Evolutionary conservation across 2,113 vertebrate genomes (phyloP), one percentile per base, ranked within the genome.

Genomic region (Cryptomyrus ogoouensis): DNA sequence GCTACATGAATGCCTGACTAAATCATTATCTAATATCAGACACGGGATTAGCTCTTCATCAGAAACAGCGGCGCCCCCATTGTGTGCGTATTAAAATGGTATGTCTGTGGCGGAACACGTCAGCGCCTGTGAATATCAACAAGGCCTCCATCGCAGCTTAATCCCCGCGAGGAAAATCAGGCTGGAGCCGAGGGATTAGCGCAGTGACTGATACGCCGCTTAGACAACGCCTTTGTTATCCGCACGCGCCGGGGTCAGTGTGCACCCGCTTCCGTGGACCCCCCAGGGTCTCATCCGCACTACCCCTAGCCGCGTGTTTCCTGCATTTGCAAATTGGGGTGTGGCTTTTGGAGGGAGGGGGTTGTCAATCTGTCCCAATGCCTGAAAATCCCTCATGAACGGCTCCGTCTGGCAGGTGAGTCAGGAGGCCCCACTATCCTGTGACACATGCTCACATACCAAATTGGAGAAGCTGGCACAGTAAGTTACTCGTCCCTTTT

Each of bases 21-120:
- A 87, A 87, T 88, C 56, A 44, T 62, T 88, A 66, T 62, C 56
- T 58, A 58, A 88, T 88, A 58, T 88, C 87, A 88, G 87, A 50
- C 47, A 74, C 6, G 42, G 39, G 88, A 47, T 88, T 87, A 53
- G 88, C 24, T 66, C 39, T 66, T 88, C 58, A 66, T 66, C 53
- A 44, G 39, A 70, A 52, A 58, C 31, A n/a, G 52, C 24, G 44
- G 58, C 10, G 9, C 44, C 10, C 39, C 35, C 66, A 24, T 89
- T 35, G n/a, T 62, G 27, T 66, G 39, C 12, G 15, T 70, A 47
- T 74, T 70, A 74, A 88, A 80, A 83, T 77, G 44, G 66, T 50
- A 21, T 80, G 44, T 27, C n/a, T 53, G 49, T 46, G 31, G 17
- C 1, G 8, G 70, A 42, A 44, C 49, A 24, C 88, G 66, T 53